Evolutionary conservation across 2,888 invertebrate genomes (phyloP).

Genomic region (Sinopyrophorus schimmeli): DNA sequence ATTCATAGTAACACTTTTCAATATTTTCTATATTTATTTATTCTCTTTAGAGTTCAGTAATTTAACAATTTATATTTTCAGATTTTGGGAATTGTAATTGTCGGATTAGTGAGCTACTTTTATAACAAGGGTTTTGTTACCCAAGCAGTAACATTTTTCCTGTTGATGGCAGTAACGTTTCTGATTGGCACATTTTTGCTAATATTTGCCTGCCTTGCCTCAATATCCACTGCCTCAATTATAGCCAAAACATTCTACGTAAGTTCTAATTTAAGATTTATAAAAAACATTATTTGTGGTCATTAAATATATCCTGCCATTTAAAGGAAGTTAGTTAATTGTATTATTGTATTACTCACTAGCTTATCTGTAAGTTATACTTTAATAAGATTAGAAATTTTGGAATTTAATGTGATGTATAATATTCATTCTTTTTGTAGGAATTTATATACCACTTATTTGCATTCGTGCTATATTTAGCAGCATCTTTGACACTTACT

Average conservation of each 20-base stretch:
- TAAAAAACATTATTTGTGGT: too few relatives aligned
- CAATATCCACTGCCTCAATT: constrained; percentile 79
- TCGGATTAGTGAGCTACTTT: constrained; percentile 71
- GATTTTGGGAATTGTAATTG: constrained; percentile 76
- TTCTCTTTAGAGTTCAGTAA: too few relatives aligned
- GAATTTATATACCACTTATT: constrained; percentile 81
- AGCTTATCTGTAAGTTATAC: too few relatives aligned
- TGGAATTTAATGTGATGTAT: too few relatives aligned
- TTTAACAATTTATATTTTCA: constrained; percentile 59
- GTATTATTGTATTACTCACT: too few relatives aligned
- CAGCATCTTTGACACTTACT: constrained; percentile 70
- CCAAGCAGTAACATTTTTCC: constrained; percentile 67
- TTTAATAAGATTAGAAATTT: too few relatives aligned
- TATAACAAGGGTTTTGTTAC: constrained; percentile 49
- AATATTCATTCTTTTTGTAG: constrained; percentile 62
- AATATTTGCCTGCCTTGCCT: constrained; percentile 73
- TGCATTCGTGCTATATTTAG: constrained; percentile 72
- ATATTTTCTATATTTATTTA: too few relatives aligned
- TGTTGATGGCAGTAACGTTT: constrained; percentile 75
- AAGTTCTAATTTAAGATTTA: too few relatives aligned
- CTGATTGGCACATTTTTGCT: constrained; percentile 79
- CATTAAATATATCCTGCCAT: too few relatives aligned
- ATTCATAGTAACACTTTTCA: too few relatives aligned
- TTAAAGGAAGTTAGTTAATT: too few relatives aligned
- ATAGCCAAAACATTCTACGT: constrained; percentile 80